Percentiles rank a stretch among this genome's conserved stretches.
Conservation (phyloP, 2,888 invertebrate species). For the Lydus trimaculatus region DNA sequence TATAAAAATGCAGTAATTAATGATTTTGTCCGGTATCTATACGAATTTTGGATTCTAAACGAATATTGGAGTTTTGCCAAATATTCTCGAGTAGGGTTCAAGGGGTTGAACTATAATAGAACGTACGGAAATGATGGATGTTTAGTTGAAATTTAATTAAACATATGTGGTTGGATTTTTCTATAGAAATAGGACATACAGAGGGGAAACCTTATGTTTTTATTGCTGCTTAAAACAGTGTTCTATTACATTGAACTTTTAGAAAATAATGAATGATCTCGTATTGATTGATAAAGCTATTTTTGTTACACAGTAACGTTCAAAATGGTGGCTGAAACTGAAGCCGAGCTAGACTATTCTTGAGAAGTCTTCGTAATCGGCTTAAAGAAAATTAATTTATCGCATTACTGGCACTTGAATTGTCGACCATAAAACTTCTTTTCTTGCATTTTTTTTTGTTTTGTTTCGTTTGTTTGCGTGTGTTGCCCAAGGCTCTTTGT, state of each 20-base stretch:
- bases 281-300: no score
- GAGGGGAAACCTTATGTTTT: neutral
- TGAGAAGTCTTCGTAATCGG: neutral
- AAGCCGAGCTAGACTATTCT: neutral
- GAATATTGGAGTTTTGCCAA: neutral
- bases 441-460: neutral
- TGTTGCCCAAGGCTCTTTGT: neutral
- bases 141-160: conserved; percentile 2
- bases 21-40: neutral
- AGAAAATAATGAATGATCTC: neutral
- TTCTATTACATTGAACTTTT: no score
- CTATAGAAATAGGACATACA: neutral
- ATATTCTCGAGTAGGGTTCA: neutral
- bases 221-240: no score
- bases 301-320: no score
- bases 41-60: neutral
- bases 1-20: neutral
- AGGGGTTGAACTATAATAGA: neutral
- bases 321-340: neutral
- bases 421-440: neutral
- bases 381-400: conserved; percentile 8
- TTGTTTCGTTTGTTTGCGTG: no score
- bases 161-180: neutral
- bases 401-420: neutral
- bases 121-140: neutral